Base-by-base conservation (phyloP, 2,797 vertebrate genomes). In the Limosa lapponica region DNA sequence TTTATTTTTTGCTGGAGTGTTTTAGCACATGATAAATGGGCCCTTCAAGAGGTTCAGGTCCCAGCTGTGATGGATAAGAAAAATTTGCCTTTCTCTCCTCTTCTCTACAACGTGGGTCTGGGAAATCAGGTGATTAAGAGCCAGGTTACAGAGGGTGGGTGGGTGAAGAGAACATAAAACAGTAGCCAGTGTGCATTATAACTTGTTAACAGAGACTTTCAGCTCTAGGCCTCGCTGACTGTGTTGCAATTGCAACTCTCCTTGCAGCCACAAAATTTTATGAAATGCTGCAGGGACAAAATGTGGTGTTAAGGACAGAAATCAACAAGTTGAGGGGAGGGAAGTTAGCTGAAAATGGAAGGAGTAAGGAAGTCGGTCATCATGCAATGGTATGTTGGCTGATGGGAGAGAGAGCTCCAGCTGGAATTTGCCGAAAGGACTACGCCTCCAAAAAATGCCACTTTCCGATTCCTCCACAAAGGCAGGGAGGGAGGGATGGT, bases 241-340 rank as follows among this genome's bases (percentile, higher is more conserved):
- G 43, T 73, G 27, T 34, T 90, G 30, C 14, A 37, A 3, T 25
- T 79, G 67, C 39, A 83, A 11, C 44, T 80, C 25, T 81, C 43
- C 34, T 57, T 64, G 34, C 52, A 88, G 57, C 28, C 73, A 61
- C 57, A 74, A 65, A 28, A 69, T 72, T 49, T 61, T 62, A 13
- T 13, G 3, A 72, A 90, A 77, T 62, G 4, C 25, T 48, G 67
- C 0, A 0, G 13, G 48, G 25, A 19, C 37, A 58, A 87, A 77
- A 64, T 16, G 13, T 0, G 1, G 7, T 0, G 0, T n/a, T 79
- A n/a, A 54, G 48, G 57, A 59, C 34, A 70, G 54, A 65, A 41
- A 52, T 67, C 32, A 75, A 6, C 11, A 51, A 39, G 13, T 23
- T 36, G 49, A 0, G 2, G 13, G 19, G 23, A 7, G 8, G 24